phyloP scores from a whole-genome alignment of 2,113 vertebrate genomes.

The Protobothrops flavoviridis region DNA sequence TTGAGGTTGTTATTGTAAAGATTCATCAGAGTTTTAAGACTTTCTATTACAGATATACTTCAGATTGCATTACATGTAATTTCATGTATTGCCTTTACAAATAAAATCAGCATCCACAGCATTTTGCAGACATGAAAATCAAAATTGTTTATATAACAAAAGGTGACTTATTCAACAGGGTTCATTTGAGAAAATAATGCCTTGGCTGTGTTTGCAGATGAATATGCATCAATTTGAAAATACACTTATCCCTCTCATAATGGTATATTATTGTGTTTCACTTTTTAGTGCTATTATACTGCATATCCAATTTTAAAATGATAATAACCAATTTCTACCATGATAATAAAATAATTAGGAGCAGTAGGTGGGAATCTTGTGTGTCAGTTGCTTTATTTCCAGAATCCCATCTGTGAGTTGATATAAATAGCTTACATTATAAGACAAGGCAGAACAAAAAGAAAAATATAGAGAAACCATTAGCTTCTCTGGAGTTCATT shows the following conservation, averaged over 20 bases:
- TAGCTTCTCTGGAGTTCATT: constrained; percentile 18
- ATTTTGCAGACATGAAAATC: neutral
- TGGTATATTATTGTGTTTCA: neutral
- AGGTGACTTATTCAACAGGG: neutral
- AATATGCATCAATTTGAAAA: neutral
- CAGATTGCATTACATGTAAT: neutral
- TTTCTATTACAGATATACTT: neutral
- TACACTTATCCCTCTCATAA: neutral
- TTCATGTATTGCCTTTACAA: neutral
- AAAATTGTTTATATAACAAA: neutral
- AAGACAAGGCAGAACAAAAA: constrained; percentile 1
- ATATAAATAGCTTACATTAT: neutral
- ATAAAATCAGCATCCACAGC: neutral
- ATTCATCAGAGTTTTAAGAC: neutral
- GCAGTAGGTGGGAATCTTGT: constrained; percentile 36
- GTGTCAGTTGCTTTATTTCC: constrained; percentile 68
- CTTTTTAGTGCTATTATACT: neutral
- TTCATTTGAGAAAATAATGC: neutral
- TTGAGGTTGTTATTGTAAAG: neutral
- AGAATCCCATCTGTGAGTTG: constrained; percentile 18
- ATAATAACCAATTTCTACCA: constrained; percentile 55
- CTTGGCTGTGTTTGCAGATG: neutral
- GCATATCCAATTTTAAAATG: constrained; percentile 18
- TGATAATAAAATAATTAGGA: constrained; percentile 60
- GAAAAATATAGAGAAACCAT: neutral